Percentiles rank a stretch among this genome's conserved stretches.
These are phyloP conservation scores for Percopsis omiscomaycus DNA, from an alignment of 2,797 vertebrate species.

Conservation along the genomic window DNA sequence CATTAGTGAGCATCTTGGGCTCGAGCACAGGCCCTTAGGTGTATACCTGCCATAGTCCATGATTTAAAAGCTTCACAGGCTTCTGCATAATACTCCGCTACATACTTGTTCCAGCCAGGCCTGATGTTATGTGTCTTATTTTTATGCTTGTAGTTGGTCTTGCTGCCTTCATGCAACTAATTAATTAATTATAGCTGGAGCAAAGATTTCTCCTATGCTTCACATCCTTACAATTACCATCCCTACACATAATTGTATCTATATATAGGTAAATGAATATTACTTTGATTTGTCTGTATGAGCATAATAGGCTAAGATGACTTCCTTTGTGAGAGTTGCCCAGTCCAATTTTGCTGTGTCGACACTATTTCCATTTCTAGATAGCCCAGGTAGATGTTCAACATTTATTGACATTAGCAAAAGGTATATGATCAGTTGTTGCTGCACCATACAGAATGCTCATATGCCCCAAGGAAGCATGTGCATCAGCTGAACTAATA, in stretches of 20 bases:
- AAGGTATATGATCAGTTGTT: too few species aligned
- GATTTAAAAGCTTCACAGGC: constrained; percentile 1
- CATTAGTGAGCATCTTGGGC: too few species aligned
- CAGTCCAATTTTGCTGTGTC: not conserved
- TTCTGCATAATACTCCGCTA: not conserved
- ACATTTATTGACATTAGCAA: not conserved
- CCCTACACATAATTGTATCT: not conserved
- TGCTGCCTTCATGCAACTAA: not conserved
- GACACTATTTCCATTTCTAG: not conserved
- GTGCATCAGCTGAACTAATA: too few species aligned
- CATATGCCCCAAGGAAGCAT: not conserved
- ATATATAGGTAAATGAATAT: constrained; percentile 1
- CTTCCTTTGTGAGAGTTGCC: not conserved
- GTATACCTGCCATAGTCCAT: not conserved
- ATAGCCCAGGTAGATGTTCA: not conserved
- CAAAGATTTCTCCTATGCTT: constrained; percentile 7
- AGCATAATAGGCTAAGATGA: not conserved
- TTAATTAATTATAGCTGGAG: not conserved
- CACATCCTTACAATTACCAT: constrained; percentile 1
- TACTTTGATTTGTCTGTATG: not conserved
- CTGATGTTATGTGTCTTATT: not conserved
- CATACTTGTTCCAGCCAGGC: not conserved
- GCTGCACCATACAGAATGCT: too few species aligned
- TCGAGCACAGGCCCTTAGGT: not conserved
- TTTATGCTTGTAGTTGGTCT: too few species aligned